Base-by-base conservation (phyloP, 2,888 invertebrate genomes). In the Caenorhabditis doughertyi region DNA sequence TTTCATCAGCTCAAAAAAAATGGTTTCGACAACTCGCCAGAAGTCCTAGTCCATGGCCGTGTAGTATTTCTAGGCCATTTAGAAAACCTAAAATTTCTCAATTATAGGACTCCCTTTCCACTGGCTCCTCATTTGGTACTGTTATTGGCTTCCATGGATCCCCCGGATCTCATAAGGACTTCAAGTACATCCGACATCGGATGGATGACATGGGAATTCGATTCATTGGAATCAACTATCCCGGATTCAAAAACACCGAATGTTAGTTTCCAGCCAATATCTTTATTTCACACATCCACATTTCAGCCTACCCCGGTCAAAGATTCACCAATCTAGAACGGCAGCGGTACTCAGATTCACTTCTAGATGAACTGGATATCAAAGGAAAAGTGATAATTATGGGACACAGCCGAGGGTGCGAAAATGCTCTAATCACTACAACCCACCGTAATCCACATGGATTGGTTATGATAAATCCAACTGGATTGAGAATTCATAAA, bases 161-260 rank as follows among this genome's bases (percentile, higher is more conserved):
- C 5, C 87, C 87, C 2, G 88, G 88, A 9, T 88, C 88, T 39
- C 87, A 88, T 65, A 87, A 84, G 13, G 86, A 86, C 58, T 88
- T 86, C 70, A 88, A 88, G 47, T 87, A 86, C 60, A 79, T 88
- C 67, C 65, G 81, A 9, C 83, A 84, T 3, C 49, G 44, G 4
- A 74, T 88, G 18, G 68, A 80, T 21, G 60, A 79, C 7, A 79
- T 70, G 55, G 84, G 83, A 25, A 83, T 88, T 35, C 83, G 88
- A 56, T 71, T 85, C 25, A 84, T 88, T n/a, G 88, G 87, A 8
- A 21, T 88, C 32, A 88, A 88, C 65, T 88, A 84, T 79, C 87
- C 88, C n/a, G 86, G 85, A 35, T 87, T 84, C 56, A 70, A 62
- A 8, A 32, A 79, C 13, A 79, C 79, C 1, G 18, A 35, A 18